Base-by-base conservation (phyloP, 2,797 vertebrate genomes). In the Varecia variegata region DNA sequence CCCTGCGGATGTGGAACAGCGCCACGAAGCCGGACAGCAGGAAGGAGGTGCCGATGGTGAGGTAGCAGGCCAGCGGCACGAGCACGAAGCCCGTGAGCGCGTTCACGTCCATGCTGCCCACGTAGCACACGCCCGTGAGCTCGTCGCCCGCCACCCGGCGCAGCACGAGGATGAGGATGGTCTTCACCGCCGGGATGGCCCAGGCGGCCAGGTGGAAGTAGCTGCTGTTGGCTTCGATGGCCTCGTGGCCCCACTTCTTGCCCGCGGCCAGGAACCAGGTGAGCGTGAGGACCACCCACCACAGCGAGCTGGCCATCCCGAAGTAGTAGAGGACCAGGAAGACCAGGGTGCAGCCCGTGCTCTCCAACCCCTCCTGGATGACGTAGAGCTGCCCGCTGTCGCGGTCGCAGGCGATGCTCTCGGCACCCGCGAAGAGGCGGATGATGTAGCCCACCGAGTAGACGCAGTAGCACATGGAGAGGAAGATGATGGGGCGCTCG, bases 181-280 rank as follows among this genome's bases (percentile, higher is more conserved):
- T 99, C 98, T 99, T 99, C 70, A 99, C 98, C 0, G 99, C 99
- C 0, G 99, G 99, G 94, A 99, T 99, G 94, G 99, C 99, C 99
- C 99, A 99, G 0, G 99, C 99, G 0, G 99, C 99, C 98, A 99
- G 98, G 98, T 99, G 99, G 96, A 99, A 99, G 98, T 99, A 99
- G 98, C 99, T 99, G 98, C 99, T 99, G 99, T 99, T 99, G 82
- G 99, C 99, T 94, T 99, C 99, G 8, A 99, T 99, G 47, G 99
- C 99, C 98, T 99, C 99, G 0, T 99, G 99, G 40, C 99, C 99
- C 99, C 99, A 99, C 98, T 99, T 99, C 98, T 99, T 99, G 43
- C 99, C 99, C 0, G 99, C 99, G 0, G 99, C 99, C 81, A 99
- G 98, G 97, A 99, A 99, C 99, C 99, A 99, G 0, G 99, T 99